phyloP scores from a whole-genome alignment of 2,113 vertebrate species.

The Cryptomyrus ogoouensis region DNA sequence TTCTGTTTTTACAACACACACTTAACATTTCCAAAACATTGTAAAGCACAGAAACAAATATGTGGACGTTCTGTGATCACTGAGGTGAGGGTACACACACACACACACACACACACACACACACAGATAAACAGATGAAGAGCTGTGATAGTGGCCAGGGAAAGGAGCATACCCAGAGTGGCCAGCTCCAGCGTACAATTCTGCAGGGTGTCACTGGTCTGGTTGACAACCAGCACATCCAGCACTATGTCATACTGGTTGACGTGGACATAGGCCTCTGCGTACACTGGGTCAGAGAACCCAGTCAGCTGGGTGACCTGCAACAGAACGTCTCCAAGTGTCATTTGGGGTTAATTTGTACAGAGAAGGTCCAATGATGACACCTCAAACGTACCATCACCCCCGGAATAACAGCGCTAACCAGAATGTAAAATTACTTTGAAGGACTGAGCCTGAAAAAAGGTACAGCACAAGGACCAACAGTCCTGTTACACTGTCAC shows the following conservation, averaged over 20 bases:
- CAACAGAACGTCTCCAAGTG: neutral
- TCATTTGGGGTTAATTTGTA: neutral
- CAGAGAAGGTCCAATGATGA: neutral
- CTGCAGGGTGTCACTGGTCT: constrained; percentile 94
- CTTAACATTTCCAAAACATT: neutral
- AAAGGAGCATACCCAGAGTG: constrained; percentile 72
- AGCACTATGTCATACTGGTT: constrained; percentile 97
- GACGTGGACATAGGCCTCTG: constrained; percentile 95
- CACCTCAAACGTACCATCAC: neutral
- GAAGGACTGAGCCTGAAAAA: neutral
- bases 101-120: neutral
- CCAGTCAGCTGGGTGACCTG: constrained; percentile 96
- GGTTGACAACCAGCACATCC: constrained; percentile 96
- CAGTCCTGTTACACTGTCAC: neutral
- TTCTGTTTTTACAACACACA: neutral
- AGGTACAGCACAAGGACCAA: neutral
- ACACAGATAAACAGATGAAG: neutral
- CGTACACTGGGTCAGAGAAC: constrained; percentile 96
- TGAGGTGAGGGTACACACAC: neutral
- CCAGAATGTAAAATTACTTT: neutral
- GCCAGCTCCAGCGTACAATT: constrained; percentile 95
- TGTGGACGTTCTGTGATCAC: neutral
- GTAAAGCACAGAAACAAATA: neutral
- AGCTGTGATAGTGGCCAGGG: neutral
- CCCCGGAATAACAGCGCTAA: neutral